Base-by-base conservation (phyloP, 2,113 vertebrate genomes). In the Cheilinus undulatus region DNA sequence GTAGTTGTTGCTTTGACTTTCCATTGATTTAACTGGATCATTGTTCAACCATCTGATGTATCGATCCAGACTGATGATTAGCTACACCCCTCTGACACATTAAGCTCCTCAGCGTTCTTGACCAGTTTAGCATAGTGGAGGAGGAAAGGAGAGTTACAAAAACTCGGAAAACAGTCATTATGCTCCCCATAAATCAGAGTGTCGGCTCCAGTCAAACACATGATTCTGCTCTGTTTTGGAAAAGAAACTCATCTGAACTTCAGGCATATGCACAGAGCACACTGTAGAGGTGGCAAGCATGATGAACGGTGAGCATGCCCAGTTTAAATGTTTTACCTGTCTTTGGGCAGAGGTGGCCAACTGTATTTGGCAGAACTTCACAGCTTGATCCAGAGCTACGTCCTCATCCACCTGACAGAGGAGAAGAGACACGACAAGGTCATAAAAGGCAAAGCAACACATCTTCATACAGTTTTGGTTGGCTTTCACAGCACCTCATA, bases 341-440 rank as follows among this genome's bases (percentile, higher is more conserved):
- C 97, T 96, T 89, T 99, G 97, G 74, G 97, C 91, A 24, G 98
- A 93, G 1, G 97, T 87, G 70, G 97, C 97, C 79, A 97, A 93
- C 60, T 99, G 98, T 73, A 98, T 94, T 91, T 99, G 98, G 87
- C 98, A 99, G 92, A 99, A 99, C 93, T 97, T 98, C 87, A 99
- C 94, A 19, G 98, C 97, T 88, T 99, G 98, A 78, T 99, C 97
- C 92, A 99, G 89, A 3, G 97, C 97, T 13, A 94, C 95, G 63
- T 96, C 98, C 92, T 99, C 98, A 20, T 99, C 98, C 66, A 98
- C 98, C 97, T 99, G 90, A 46, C 65, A 78, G 1, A 43, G 68
- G 88, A 80, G 24, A 72, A 70, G 7, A 80, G 0, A 12, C 11
- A 92, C 3, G 73, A 36, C 1, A 40, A 36, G 22, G 22, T 42